Evolutionary conservation across 2,888 invertebrate species (phyloP).

Genomic region (Drosophila birchii): DNA sequence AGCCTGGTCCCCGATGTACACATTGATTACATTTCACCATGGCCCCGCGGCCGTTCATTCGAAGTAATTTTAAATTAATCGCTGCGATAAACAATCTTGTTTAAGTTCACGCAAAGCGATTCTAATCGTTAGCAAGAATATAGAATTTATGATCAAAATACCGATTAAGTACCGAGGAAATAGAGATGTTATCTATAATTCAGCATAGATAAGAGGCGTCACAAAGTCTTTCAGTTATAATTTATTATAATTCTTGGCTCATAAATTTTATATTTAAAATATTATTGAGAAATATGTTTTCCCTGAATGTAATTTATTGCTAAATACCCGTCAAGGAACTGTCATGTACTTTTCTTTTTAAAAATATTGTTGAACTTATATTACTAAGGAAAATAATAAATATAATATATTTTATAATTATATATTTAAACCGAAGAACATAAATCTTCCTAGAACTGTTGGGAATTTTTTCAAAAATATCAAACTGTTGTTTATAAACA

Average conservation of each 20-base stretch:
- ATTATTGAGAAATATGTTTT: not conserved
- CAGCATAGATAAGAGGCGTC: not conserved
- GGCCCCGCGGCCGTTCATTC: not conserved
- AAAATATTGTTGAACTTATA: not conserved
- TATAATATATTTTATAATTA: not conserved
- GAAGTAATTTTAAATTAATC: slow-evolving; percentile 21
- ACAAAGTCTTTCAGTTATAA: not conserved
- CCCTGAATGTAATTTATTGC: not conserved
- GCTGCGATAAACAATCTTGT: slow-evolving; percentile 20
- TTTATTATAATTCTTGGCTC: not conserved
- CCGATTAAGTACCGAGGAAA: not conserved
- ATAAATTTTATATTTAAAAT: not conserved
- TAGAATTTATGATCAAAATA: slow-evolving; percentile 17
- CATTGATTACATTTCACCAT: slow-evolving; percentile 21
- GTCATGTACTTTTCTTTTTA: not conserved
- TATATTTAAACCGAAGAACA: not conserved
- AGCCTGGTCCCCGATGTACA: slow-evolving; percentile 12
- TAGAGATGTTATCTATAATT: slow-evolving; percentile 7
- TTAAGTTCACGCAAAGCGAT: slow-evolving; percentile 18
- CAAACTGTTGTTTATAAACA: not conserved
- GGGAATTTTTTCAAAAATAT: not conserved
- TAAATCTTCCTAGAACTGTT: not conserved
- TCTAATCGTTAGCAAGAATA: slow-evolving; percentile 19
- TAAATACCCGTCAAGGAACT: not conserved
- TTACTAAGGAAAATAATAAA: not conserved